Percentiles rank a stretch among this genome's conserved stretches.
Conservation (phyloP, 2,113 vertebrate species). For the Apteryx owenii region DNA sequence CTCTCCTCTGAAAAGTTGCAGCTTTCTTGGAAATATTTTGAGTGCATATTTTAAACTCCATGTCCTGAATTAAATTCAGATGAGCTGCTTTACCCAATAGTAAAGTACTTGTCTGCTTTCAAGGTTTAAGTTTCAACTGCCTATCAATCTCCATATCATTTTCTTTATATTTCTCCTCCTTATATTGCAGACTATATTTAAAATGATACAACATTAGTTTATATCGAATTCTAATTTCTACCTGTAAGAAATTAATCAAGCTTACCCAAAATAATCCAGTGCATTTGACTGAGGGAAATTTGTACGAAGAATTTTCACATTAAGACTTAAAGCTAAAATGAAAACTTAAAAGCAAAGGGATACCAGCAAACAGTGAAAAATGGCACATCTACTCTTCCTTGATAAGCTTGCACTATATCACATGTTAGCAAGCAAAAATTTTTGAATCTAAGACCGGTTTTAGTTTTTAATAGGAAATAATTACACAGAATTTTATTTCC, state of each 20-base stretch:
- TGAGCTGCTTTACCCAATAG: constrained; percentile 2
- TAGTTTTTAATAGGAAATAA: constrained; percentile 56
- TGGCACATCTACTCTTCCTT: constrained; percentile 3
- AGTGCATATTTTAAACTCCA: constrained; percentile 24
- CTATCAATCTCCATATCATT: background rate
- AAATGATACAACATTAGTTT: background rate
- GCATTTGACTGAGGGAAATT: constrained; percentile 14
- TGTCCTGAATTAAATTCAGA: constrained; percentile 17
- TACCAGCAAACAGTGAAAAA: constrained; percentile 54
- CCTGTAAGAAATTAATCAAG: background rate
- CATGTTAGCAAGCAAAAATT: constrained; percentile 22
- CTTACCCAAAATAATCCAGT: constrained; percentile 11
- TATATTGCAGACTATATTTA: background rate
- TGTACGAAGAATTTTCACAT: constrained; percentile 15
- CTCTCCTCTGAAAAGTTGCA: constrained; percentile 38
- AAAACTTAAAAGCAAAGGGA: constrained; percentile 49
- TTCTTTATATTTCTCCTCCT: background rate
- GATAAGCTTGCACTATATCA: constrained; percentile 27
- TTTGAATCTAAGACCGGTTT: constrained; percentile 40
- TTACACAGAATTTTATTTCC: constrained; percentile 51
- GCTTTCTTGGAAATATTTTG: constrained; percentile 58
- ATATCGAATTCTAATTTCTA: background rate
- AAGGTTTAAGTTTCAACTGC: constrained; percentile 32
- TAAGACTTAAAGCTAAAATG: constrained; percentile 43
- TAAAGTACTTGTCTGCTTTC: constrained; percentile 1